A percentile compares a stretch with the other conserved stretches of the same genome.
phyloP scores from a whole-genome alignment of 2,113 vertebrate genomes.

The Synodontis membranacea region DNA sequence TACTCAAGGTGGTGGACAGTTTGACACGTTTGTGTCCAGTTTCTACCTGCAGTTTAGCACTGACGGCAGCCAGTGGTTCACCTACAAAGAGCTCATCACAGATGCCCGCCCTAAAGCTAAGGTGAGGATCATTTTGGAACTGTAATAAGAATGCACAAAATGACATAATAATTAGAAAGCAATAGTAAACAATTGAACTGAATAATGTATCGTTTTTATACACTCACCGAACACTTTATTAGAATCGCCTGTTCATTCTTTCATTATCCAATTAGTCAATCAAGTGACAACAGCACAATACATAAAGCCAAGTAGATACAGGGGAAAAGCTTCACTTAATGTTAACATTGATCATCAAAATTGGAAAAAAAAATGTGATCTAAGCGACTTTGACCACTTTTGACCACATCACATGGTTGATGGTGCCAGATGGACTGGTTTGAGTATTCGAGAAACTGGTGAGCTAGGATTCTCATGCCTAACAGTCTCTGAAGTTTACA shows the following conservation, averaged over 20 bases:
- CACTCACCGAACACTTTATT: neutral
- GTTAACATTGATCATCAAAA: neutral
- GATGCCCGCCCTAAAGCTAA: constrained; percentile 63
- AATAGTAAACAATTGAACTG: neutral
- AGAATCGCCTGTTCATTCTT: neutral
- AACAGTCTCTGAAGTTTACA: neutral
- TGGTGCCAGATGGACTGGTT: neutral
- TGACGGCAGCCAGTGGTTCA: constrained; percentile 74
- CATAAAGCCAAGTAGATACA: neutral
- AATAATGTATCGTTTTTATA: neutral
- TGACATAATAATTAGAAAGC: neutral
- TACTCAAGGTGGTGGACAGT: constrained; percentile 72
- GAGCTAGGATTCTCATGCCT: neutral
- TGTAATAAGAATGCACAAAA: neutral
- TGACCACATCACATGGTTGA: neutral
- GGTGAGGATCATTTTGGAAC: constrained; percentile 61
- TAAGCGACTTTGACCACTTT: neutral
- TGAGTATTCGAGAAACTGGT: neutral
- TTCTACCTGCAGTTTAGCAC: constrained; percentile 83
- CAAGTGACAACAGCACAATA: neutral
- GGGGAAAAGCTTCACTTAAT: neutral
- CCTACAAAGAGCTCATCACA: constrained; percentile 69
- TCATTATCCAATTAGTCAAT: neutral
- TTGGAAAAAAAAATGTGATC: neutral
- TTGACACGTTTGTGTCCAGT: constrained; percentile 70